Evolutionary conservation across 2,113 vertebrate species (phyloP).

Genomic region (Sorex fumeus): DNA sequence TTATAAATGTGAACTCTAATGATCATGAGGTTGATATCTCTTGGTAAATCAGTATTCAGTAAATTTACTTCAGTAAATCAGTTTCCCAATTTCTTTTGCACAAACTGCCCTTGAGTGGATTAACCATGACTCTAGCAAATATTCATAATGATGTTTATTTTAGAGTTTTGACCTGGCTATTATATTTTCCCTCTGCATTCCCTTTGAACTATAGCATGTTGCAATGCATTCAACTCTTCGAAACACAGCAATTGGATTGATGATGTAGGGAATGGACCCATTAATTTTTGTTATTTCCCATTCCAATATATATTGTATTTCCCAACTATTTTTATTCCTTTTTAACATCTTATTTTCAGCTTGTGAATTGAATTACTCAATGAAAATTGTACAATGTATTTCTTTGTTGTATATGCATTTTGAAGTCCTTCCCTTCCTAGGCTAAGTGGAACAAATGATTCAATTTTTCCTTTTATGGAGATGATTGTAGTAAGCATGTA

Average conservation of each 20-base stretch:
- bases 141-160: not conserved
- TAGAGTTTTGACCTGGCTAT: not conserved
- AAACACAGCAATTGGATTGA: not conserved
- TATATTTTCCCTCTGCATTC: not conserved
- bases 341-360: not conserved
- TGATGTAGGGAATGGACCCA: not conserved
- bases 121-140: not conserved
- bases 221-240: not conserved
- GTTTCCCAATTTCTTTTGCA: slow-evolving; percentile 3
- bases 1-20: not conserved
- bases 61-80: no score
- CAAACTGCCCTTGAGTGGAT: slow-evolving; percentile 21
- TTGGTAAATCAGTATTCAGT: not conserved
- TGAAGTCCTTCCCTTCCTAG: not conserved
- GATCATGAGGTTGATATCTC: not conserved
- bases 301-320: not conserved
- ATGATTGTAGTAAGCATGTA: not conserved
- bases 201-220: not conserved
- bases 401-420: not conserved
- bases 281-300: not conserved
- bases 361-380: slow-evolving; percentile 2
- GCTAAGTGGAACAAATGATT: not conserved
- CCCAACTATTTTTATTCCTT: slow-evolving; percentile 32
- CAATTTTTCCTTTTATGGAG: slow-evolving; percentile 20
- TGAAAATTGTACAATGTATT: not conserved